Percentiles rank a stretch among this genome's conserved stretches.
These are phyloP conservation scores for Artemia sinica DNA, from an alignment of 2,888 invertebrate species.

Conservation along the genomic window DNA sequence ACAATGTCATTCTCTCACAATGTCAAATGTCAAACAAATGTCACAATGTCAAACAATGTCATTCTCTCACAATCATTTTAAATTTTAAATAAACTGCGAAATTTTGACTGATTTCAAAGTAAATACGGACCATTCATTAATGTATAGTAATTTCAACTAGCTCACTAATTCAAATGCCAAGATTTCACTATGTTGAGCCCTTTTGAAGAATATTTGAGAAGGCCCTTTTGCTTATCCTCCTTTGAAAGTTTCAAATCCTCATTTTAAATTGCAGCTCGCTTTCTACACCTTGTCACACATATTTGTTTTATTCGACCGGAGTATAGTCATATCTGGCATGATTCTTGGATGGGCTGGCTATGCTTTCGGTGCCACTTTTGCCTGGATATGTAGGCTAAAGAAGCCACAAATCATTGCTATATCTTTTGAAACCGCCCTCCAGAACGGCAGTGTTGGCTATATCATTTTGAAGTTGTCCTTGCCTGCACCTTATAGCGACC, in stretches of 20 bases:
- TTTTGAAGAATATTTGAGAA: too few species aligned
- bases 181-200: too few species aligned
- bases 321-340: constrained; percentile 31
- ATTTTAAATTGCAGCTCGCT: constrained; percentile 31
- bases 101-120: too few species aligned
- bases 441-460: constrained; percentile 35
- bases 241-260: constrained; percentile 19
- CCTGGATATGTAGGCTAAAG: constrained; percentile 26
- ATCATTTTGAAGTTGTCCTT: constrained; percentile 31
- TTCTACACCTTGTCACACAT: constrained; percentile 34
- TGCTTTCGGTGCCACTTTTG: constrained; percentile 32
- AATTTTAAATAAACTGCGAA: too few species aligned
- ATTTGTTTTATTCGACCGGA: constrained; percentile 32
- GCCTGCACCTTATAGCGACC: constrained; percentile 30
- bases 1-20: too few species aligned
- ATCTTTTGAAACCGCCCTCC: constrained; percentile 32
- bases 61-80: too few species aligned
- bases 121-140: too few species aligned
- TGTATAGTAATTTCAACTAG: too few species aligned
- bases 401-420: constrained; percentile 27
- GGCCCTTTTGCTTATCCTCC: too few species aligned
- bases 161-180: too few species aligned
- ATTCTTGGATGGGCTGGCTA: constrained; percentile 35
- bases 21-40: too few species aligned
- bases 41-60: too few species aligned